Percentiles rank a stretch among this genome's conserved stretches.
phyloP scores from a whole-genome alignment of 2,888 invertebrate genomes.

The Hemicrepidius hirtus region DNA sequence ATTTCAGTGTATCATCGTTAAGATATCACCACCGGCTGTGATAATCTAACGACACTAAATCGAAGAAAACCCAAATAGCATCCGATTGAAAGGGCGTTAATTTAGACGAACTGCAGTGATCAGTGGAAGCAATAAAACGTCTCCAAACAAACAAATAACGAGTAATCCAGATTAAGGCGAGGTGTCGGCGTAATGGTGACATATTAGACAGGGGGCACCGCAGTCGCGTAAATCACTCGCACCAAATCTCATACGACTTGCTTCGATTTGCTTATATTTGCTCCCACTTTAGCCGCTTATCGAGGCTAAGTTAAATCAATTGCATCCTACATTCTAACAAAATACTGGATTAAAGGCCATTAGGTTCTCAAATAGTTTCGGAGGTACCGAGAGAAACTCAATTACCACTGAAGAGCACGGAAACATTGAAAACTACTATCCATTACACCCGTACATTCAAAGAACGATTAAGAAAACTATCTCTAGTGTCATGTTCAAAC shows the following conservation, averaged over 20 bases:
- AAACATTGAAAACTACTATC: no score
- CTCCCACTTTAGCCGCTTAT: constrained; percentile 29
- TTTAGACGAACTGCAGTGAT: constrained; percentile 59
- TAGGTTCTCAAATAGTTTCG: not conserved
- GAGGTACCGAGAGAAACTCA: not conserved
- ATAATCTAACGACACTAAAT: constrained; percentile 42
- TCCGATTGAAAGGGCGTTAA: constrained; percentile 54
- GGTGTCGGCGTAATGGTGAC: constrained; percentile 66
- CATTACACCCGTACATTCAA: no score
- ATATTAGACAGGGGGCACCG: constrained; percentile 59
- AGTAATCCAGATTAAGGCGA: constrained; percentile 62
- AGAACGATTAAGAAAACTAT: no score
- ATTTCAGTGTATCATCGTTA: constrained; percentile 44
- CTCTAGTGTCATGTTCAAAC: no score
- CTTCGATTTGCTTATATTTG: constrained; percentile 45
- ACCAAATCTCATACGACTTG: constrained; percentile 47
- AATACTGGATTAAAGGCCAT: constrained; percentile 6
- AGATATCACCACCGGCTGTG: constrained; percentile 20
- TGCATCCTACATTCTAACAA: constrained; percentile 17
- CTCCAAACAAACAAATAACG: constrained; percentile 60
- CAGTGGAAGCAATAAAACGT: constrained; percentile 58
- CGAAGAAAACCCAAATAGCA: constrained; percentile 45
- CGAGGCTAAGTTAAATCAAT: constrained; percentile 34
- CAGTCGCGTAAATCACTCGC: constrained; percentile 56
- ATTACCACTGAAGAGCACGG: not conserved